Percentiles rank a stretch among this genome's conserved stretches.
phyloP scores from a whole-genome alignment of 2,888 invertebrate species.

The Eupithecia subumbrata region DNA sequence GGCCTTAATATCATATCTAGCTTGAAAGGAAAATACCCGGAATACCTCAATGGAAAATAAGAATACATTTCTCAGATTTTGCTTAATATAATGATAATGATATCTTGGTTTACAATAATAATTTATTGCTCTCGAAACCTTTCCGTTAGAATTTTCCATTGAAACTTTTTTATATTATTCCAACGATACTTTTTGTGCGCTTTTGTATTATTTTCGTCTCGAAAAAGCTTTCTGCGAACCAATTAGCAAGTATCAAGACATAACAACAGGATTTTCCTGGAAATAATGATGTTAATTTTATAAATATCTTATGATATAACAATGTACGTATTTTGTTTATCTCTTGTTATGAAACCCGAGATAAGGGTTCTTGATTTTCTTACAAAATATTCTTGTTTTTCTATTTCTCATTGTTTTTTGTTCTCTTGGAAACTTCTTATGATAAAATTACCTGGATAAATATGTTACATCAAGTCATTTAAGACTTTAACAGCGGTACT shows the following conservation, averaged over 20 bases:
- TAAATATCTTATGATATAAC: background rate
- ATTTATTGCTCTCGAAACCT: too few species aligned
- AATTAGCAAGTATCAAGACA: background rate
- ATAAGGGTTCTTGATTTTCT: background rate
- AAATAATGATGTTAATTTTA: background rate
- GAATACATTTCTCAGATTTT: background rate
- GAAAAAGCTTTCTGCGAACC: background rate
- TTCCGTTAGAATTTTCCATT: background rate
- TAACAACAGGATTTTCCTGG: background rate
- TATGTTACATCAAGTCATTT: background rate
- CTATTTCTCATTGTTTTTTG: background rate
- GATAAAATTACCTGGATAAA: background rate
- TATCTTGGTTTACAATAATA: too few species aligned
- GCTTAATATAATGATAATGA: too few species aligned
- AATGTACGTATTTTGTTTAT: background rate
- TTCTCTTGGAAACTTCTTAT: background rate
- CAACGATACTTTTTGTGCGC: background rate
- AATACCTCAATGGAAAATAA: background rate
- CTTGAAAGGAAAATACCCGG: too few species aligned
- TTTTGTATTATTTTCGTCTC: background rate
- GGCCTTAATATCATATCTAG: too few species aligned
- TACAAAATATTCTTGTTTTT: background rate
- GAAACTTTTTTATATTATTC: background rate
- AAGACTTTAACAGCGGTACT: background rate
- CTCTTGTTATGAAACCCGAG: background rate